Evolutionary conservation across 64 coral and sea anemone species (phyloP).

Genomic region (Montipora capricornis): DNA sequence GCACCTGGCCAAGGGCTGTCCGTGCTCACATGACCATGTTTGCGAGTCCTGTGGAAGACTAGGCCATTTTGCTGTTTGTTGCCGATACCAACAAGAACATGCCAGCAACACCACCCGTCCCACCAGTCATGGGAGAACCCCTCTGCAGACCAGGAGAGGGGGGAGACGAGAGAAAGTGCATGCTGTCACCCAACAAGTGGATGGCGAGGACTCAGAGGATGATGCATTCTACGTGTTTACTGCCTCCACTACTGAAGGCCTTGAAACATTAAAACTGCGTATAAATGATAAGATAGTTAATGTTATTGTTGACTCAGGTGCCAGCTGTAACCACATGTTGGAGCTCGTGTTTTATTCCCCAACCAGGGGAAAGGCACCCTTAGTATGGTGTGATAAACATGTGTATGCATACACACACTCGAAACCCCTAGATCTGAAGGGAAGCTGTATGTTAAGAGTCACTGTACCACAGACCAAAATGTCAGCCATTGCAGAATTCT

Average conservation of each 20-base stretch:
- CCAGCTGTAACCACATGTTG: constrained; percentile 66
- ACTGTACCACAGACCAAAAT: background rate
- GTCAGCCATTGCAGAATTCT: constrained; percentile 41
- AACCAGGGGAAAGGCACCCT: background rate
- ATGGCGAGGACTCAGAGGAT: background rate
- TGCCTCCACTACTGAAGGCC: background rate
- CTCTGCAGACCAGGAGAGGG: background rate
- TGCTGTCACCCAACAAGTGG: background rate
- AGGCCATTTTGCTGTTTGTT: constrained; percentile 58
- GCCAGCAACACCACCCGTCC: background rate
- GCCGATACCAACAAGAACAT: background rate
- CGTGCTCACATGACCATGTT: constrained; percentile 33
- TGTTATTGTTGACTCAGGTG: constrained; percentile 58
- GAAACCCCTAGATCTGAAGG: constrained; percentile 6
- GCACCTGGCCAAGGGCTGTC: constrained; percentile 47
- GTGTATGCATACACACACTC: constrained; percentile 37
- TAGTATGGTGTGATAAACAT: too few species aligned
- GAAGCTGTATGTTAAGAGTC: background rate
- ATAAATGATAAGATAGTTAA: constrained; percentile 53
- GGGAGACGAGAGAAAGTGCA: background rate
- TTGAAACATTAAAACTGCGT: constrained; percentile 43
- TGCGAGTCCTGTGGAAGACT: constrained; percentile 36
- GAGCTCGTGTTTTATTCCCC: constrained; percentile 47
- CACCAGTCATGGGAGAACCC: background rate
- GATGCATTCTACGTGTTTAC: background rate